Conservation (phyloP, 2,888 invertebrate species). For the Camponotus fellah region DNA sequence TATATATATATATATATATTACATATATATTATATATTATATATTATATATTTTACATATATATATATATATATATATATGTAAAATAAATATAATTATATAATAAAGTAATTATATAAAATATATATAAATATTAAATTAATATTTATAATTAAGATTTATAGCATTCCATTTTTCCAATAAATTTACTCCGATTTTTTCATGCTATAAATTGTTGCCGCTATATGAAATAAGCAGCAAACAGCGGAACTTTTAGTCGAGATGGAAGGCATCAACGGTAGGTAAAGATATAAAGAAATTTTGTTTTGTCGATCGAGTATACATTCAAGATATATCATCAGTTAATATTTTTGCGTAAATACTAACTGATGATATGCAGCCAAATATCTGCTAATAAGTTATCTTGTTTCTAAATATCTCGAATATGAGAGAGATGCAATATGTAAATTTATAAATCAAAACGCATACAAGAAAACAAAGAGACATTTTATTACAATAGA, state of each 20-base stretch:
- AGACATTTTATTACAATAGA: not conserved
- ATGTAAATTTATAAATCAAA: not conserved
- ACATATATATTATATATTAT: too few relatives aligned
- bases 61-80: too few relatives aligned
- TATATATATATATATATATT: too few relatives aligned
- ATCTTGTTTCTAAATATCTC: not conserved
- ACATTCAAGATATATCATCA: not conserved
- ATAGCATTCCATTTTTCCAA: not conserved
- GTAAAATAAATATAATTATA: too few relatives aligned
- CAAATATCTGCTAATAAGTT: conserved; percentile 2
- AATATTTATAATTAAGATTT: not conserved
- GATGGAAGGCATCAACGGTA: not conserved
- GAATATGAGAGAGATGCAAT: not conserved
- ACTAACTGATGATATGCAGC: conserved; percentile 5
- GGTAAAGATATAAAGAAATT: conserved; percentile 10
- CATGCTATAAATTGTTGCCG: not conserved
- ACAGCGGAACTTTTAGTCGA: not conserved
- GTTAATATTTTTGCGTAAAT: not conserved
- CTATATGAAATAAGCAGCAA: not conserved
- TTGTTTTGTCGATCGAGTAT: not conserved
- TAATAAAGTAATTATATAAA: too few relatives aligned
- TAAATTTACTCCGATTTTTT: not conserved
- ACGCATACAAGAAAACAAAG: not conserved
- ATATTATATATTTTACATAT: too few relatives aligned
- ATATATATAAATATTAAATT: too few relatives aligned